Percentiles rank a stretch among this genome's conserved stretches.
phyloP scores from a whole-genome alignment of 2,797 vertebrate genomes.

The Falco columbarius region DNA sequence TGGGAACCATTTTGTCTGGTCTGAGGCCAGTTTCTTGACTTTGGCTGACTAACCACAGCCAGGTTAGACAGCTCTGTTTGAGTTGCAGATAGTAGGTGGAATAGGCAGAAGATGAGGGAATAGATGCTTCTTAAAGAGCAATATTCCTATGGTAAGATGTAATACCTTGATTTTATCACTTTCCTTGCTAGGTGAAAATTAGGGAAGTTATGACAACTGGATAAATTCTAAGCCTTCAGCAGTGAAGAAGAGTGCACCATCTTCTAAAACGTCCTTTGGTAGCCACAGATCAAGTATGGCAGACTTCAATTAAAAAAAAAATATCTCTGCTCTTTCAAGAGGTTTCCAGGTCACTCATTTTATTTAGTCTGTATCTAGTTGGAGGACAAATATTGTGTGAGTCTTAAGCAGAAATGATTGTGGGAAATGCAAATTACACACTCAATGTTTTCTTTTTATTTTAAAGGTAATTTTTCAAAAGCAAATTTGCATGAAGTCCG shows the following conservation, averaged over 20 bases:
- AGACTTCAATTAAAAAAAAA: background rate
- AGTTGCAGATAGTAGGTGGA: background rate
- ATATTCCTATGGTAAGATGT: background rate
- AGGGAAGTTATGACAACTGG: background rate
- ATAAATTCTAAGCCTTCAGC: background rate
- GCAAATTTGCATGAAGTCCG: background rate
- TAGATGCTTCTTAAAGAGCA: background rate
- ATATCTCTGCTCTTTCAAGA: background rate
- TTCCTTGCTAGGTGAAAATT: background rate
- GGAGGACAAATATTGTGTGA: background rate
- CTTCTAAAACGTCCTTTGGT: background rate
- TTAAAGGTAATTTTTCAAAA: background rate
- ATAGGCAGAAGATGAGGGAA: background rate
- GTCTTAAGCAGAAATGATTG: background rate
- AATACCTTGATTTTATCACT: background rate
- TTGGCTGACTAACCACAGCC: background rate
- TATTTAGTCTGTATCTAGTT: background rate
- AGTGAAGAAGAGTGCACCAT: background rate
- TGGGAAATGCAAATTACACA: background rate
- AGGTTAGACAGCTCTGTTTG: background rate
- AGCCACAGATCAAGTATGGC: background rate
- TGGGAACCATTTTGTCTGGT: background rate
- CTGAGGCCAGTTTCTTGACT: background rate
- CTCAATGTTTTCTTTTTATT: background rate
- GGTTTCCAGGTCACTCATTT: background rate